Conservation (phyloP, 2,797 vertebrate species). For the Pseudotriccus pelzelni region DNA sequence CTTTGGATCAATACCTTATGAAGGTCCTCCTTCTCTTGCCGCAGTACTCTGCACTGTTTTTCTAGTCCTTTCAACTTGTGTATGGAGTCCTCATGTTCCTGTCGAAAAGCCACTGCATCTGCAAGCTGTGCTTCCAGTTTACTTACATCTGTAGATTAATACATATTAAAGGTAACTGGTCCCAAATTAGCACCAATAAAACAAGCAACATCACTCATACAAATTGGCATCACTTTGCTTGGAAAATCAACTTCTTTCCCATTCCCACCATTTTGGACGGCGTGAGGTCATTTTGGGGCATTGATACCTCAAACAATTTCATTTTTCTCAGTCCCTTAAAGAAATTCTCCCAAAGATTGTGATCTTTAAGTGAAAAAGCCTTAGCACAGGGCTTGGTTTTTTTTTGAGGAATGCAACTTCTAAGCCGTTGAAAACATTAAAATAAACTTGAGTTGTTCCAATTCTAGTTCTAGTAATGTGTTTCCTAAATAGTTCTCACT, state of each 20-base stretch:
- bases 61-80: conserved; percentile 89
- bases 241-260: neutral
- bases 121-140: conserved; percentile 91
- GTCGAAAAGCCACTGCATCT: conserved; percentile 85
- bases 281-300: neutral
- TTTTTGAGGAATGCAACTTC: neutral
- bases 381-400: neutral
- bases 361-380: neutral
- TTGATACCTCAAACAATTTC: neutral
- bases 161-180: neutral
- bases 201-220: neutral
- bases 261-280: neutral
- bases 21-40: conserved; percentile 91
- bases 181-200: neutral
- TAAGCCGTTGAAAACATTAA: neutral
- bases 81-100: conserved; percentile 88
- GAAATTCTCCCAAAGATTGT: neutral
- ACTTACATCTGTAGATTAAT: conserved; percentile 82
- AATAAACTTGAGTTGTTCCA: neutral
- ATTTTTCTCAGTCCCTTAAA: neutral
- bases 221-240: neutral
- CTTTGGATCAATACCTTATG: conserved; percentile 83
- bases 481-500: neutral
- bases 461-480: neutral
- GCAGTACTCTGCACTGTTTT: conserved; percentile 85